Base-by-base conservation (phyloP, 2,888 invertebrate species). In the Cinara cedri region DNA sequence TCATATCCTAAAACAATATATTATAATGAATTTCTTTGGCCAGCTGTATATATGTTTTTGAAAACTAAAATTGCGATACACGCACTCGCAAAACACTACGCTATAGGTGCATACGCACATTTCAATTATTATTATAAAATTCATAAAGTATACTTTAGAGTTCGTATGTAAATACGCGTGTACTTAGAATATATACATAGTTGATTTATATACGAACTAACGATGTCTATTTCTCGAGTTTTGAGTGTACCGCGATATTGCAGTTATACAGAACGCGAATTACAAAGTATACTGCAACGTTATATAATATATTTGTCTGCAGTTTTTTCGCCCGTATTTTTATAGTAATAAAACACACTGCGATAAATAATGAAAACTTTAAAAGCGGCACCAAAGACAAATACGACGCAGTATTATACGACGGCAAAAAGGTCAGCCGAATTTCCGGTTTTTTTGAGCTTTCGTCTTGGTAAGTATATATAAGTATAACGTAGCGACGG, bases 311-410 rank as follows among this genome's bases (percentile, higher is more conserved):
- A 24, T 57, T 57, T 57, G 8, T 24, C 16, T 42, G n/a, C 34
- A 10, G 34, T 66, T 66, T 34, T 42, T 46, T 46, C 26, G 13
- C 9, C 26, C 16, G 63, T 19, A 19, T 42, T 70, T 54, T n/a
- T n/a, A n/a, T n/a, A n/a, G n/a, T n/a, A 72, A 57, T 57, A 72
- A 57, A 34, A 34, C 6, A 34, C 24, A 16, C 44, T 21, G n/a
- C 71, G 24, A 57, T 72, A 72, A 57, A 72, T 57, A 57, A 72
- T 72, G 46, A 57, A 72, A 72, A 46, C 44, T 72, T 72, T 72
- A 57, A 57, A 72, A 57, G 57, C 55, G 1, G 9, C 13, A n/a
- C n/a, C n/a, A 57, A 24, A 46, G 44, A 57, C 21, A 46, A 13
- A 55, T 14, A 34, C 34, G 42, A 24, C 11, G 55, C 21, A 26